phyloP scores from a whole-genome alignment of 1,140 invertebrate genomes.

The Patella vulgata region DNA sequence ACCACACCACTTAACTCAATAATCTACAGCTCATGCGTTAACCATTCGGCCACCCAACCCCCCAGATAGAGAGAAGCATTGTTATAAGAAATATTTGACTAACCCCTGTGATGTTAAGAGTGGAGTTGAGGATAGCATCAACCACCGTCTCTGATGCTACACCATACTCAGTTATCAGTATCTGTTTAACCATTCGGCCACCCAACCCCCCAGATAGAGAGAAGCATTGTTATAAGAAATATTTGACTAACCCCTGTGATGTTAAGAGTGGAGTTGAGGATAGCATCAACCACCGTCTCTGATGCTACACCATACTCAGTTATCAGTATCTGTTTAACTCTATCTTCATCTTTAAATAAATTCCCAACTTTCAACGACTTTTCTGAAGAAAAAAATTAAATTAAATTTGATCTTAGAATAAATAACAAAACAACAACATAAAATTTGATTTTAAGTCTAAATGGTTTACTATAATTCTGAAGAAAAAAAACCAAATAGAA shows the following conservation, averaged over 20 bases:
- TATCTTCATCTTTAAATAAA: slow-evolving; percentile 37
- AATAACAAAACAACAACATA: too few species aligned
- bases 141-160: slow-evolving; percentile 26
- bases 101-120: slow-evolving; percentile 41
- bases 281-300: slow-evolving; percentile 29
- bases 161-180: slow-evolving; percentile 34
- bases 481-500: too few species aligned
- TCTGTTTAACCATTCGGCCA: slow-evolving; percentile 35
- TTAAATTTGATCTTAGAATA: too few species aligned
- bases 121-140: slow-evolving; percentile 39
- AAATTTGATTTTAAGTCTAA: too few species aligned
- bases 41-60: too few species aligned
- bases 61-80: too few species aligned
- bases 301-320: slow-evolving; percentile 29
- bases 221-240: too few species aligned
- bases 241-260: slow-evolving; percentile 31
- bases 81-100: too few species aligned
- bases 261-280: slow-evolving; percentile 41
- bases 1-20: too few species aligned
- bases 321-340: slow-evolving; percentile 39
- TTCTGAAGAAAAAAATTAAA: slow-evolving; percentile 26
- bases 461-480: too few species aligned
- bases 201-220: too few species aligned
- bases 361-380: slow-evolving; percentile 27
- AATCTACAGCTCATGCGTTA: too few species aligned